phyloP scores from a whole-genome alignment of 1,140 invertebrate species.

The Globodera rostochiensis region DNA sequence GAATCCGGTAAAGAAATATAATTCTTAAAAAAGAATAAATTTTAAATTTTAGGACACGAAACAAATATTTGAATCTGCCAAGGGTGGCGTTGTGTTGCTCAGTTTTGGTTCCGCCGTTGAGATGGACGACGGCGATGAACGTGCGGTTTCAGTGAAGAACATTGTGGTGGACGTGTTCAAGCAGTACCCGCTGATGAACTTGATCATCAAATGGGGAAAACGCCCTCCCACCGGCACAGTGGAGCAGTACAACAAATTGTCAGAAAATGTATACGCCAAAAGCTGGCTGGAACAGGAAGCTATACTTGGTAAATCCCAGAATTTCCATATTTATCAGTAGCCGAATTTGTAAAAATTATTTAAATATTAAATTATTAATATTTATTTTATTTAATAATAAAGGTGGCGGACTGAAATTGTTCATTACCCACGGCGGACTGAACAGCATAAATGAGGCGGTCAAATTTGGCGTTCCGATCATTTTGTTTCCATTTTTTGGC shows the following conservation, averaged over 20 bases:
- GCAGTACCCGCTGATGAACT: slow-evolving; percentile 40
- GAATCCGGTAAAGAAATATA: background rate
- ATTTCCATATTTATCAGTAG: no score
- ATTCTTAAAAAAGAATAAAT: background rate
- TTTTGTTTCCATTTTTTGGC: slow-evolving; percentile 72
- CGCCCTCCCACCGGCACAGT: background rate
- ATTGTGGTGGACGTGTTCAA: slow-evolving; percentile 47
- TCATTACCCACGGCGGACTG: slow-evolving; percentile 18
- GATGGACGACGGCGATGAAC: slow-evolving; percentile 9
- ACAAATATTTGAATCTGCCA: slow-evolving; percentile 25
- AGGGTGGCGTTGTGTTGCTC: slow-evolving; percentile 39
- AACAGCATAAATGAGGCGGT: slow-evolving; percentile 12
- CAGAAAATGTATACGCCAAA: slow-evolving; percentile 64
- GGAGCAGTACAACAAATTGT: slow-evolving; percentile 34
- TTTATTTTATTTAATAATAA: background rate
- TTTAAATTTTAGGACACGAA: slow-evolving; percentile 28
- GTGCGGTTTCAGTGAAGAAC: slow-evolving; percentile 13
- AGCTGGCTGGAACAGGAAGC: slow-evolving; percentile 76
- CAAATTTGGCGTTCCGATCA: slow-evolving; percentile 77
- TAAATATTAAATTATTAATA: no score
- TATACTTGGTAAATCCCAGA: slow-evolving; percentile 69
- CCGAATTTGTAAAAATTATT: no score
- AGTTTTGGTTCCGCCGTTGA: slow-evolving; percentile 48
- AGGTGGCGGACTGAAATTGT: slow-evolving; percentile 69
- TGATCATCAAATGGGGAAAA: slow-evolving; percentile 45